Conservation (phyloP, 2,888 invertebrate species). For the Mimas tiliae region DNA sequence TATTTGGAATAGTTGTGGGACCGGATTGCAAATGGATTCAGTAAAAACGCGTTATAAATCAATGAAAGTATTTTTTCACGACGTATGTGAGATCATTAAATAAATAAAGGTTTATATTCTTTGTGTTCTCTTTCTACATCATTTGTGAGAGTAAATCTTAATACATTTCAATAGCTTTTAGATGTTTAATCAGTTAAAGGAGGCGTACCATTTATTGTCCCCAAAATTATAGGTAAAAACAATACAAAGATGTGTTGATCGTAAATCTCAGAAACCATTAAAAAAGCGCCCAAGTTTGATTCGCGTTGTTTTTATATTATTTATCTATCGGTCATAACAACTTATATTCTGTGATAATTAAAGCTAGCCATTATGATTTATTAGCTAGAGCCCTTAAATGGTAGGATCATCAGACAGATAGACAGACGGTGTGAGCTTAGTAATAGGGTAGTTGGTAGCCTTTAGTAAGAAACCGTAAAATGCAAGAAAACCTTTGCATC, state of each 20-base stretch:
- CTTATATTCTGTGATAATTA: too few species aligned
- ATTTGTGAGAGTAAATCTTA: neutral
- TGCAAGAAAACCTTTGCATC: neutral
- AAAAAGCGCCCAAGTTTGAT: neutral
- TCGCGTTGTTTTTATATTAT: too few species aligned
- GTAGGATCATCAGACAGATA: too few species aligned
- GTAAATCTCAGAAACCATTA: neutral
- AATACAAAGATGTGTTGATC: neutral
- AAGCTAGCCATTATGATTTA: too few species aligned
- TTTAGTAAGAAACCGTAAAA: neutral
- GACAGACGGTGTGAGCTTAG: too few species aligned
- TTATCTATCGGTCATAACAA: too few species aligned
- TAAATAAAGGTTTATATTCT: slow-evolving; percentile 26
- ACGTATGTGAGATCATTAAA: slow-evolving; percentile 52
- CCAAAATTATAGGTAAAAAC: neutral
- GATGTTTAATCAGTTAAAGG: neutral
- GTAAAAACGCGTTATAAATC: slow-evolving; percentile 60
- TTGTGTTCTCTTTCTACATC: neutral
- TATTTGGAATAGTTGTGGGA: slow-evolving; percentile 78
- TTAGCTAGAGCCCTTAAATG: too few species aligned
- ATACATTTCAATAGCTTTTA: neutral
- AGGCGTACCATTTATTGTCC: neutral
- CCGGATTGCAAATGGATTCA: slow-evolving; percentile 70
- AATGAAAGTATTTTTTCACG: slow-evolving; percentile 50
- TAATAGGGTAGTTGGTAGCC: too few species aligned